Evolutionary conservation across 1,140 invertebrate species (phyloP).

Genomic region (Argopecten irradians): DNA sequence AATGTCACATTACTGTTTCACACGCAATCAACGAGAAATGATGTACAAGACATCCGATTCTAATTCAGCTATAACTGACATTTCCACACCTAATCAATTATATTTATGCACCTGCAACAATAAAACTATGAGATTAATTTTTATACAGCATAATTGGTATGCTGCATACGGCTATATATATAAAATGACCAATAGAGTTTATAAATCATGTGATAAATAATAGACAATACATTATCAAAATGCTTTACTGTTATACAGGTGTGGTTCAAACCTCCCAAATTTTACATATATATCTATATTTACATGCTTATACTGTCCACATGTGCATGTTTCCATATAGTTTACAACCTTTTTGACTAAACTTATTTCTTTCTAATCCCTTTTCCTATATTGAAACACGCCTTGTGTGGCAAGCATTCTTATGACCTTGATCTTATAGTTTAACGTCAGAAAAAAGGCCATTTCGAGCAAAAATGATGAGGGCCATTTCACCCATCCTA

Average conservation of each 20-base stretch:
- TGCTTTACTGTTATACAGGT: no score
- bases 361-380: no score
- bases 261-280: no score
- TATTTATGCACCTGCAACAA: neutral
- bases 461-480: neutral
- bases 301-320: no score
- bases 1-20: neutral
- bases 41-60: neutral
- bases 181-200: no score
- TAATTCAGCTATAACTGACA: neutral
- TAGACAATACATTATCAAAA: no score
- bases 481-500: constrained; percentile 14
- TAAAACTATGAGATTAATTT: neutral
- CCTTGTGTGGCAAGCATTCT: neutral
- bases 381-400: neutral
- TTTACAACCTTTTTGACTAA: no score
- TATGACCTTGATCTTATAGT: neutral
- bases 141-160: neutral
- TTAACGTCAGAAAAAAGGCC: neutral
- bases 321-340: no score
- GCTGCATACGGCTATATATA: no score
- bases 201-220: no score
- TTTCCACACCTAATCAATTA: neutral
- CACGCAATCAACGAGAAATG: neutral
- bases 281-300: no score